Percentiles rank a stretch among this genome's conserved stretches.
These are phyloP conservation scores for silkworm (Bombyx mori) DNA, from an alignment of 1,140 invertebrate species.

Conservation along the genomic window ASM3026992v2 NC_085116.1:10774001-10774500, in stretches of 20 bases:
- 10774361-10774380: slow-evolving; percentile 53
- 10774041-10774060: slow-evolving; percentile 9
- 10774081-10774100: slow-evolving; percentile 42
- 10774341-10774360: slow-evolving; percentile 46
- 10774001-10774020: not conserved
- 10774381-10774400: slow-evolving; percentile 31
- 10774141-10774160: slow-evolving; percentile 67
- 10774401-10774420: slow-evolving; percentile 32
- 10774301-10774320: slow-evolving; percentile 62
- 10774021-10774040: not conserved
- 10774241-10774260: slow-evolving; percentile 70
- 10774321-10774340: slow-evolving; percentile 65
- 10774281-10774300: slow-evolving; percentile 56
- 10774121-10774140: slow-evolving; percentile 69
- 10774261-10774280: slow-evolving; percentile 56
- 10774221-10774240: slow-evolving; percentile 45
- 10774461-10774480: too few relatives aligned
- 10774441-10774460: too few relatives aligned
- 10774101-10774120: slow-evolving; percentile 65
- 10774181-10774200: slow-evolving; percentile 42
- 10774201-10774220: slow-evolving; percentile 42
- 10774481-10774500: too few relatives aligned
- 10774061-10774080: slow-evolving; percentile 27
- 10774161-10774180: slow-evolving; percentile 62
- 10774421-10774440: slow-evolving; percentile 21